Conservation (phyloP, 2,797 vertebrate genomes). For the Epinephelus awoara region DNA sequence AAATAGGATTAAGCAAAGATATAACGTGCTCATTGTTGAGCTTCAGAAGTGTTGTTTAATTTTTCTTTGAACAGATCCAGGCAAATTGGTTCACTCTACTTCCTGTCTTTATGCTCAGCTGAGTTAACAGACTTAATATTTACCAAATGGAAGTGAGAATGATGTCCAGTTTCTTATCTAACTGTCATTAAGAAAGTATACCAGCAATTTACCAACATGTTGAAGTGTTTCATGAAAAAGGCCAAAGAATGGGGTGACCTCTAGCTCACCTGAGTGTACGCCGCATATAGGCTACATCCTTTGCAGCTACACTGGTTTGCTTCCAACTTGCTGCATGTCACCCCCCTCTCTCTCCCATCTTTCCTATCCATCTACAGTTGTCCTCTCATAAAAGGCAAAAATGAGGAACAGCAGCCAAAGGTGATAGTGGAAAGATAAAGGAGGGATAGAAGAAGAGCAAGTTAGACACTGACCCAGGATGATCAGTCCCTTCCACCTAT, state of each 20-base stretch:
- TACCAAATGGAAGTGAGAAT: not conserved
- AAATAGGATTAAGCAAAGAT: slow-evolving; percentile 20
- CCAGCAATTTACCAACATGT: not conserved
- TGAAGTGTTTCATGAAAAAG: slow-evolving; percentile 1
- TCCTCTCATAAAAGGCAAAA: no score
- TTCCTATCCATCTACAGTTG: no score
- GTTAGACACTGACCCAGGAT: not conserved
- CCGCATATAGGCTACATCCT: no score
- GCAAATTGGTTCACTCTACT: slow-evolving; percentile 5
- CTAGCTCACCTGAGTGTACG: no score
- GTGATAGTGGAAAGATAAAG: not conserved
- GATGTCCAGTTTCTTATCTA: not conserved
- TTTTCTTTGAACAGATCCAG: not conserved
- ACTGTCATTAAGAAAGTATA: not conserved
- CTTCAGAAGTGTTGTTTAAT: not conserved
- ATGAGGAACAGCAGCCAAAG: not conserved
- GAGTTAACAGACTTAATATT: not conserved
- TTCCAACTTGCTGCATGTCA: no score
- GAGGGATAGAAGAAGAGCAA: not conserved
- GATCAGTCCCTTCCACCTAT: slow-evolving; percentile 14
- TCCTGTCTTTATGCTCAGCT: slow-evolving; percentile 23
- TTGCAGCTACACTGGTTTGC: no score
- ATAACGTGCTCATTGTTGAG: slow-evolving; percentile 5
- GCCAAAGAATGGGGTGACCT: no score
- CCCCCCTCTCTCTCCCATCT: no score